A percentile compares a stretch with the other conserved stretches of the same genome.
Evolutionary conservation across 2,797 vertebrate genomes (phyloP).

Genomic region (Heterohyrax brucei): DNA sequence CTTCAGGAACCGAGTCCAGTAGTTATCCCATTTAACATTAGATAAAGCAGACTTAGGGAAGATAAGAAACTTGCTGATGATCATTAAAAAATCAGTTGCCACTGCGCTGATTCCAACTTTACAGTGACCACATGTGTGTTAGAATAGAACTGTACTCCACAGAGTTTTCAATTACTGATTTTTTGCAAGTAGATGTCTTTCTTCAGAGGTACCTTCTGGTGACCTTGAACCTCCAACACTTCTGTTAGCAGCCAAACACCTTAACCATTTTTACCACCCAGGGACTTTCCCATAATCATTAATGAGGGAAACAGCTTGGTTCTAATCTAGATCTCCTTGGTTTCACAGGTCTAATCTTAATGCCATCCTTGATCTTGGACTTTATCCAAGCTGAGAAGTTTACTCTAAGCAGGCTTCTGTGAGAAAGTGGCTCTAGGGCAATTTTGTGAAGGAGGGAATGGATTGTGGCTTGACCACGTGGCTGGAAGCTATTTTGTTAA

Average conservation of each 20-base stretch:
- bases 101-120: neutral
- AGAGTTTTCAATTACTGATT: neutral
- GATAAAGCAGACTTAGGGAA: too few species aligned
- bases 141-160: neutral
- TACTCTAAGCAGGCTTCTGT: neutral
- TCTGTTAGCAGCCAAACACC: neutral
- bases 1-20: fast-evolving
- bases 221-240: neutral
- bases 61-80: neutral
- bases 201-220: neutral
- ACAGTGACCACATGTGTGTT: neutral
- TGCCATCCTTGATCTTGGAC: neutral
- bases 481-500: fast-evolving
- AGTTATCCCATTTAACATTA: fast-evolving
- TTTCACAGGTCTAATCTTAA: too few species aligned
- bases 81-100: neutral
- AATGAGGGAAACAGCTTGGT: neutral
- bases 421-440: neutral
- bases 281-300: too few species aligned
- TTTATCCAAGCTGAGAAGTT: too few species aligned
- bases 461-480: neutral
- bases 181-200: neutral
- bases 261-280: neutral
- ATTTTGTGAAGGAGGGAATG: neutral
- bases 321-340: neutral